phyloP scores from a whole-genome alignment of 2,888 invertebrate genomes.

The Zaprionus bogoriensis region DNA sequence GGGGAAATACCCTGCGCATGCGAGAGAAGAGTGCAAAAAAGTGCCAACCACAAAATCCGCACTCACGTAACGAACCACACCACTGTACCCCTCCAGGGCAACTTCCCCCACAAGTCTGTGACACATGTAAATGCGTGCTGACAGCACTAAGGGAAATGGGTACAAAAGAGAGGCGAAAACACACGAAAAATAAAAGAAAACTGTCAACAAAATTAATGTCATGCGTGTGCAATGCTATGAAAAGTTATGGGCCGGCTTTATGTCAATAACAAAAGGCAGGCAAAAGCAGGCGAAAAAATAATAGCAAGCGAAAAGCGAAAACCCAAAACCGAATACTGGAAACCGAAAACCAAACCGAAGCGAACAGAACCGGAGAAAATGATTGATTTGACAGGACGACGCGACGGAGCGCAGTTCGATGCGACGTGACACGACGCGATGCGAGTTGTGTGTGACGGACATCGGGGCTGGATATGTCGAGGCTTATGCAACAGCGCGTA shows the following conservation, averaged over 20 bases:
- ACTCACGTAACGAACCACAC: constrained; percentile 30
- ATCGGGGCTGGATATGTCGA: constrained; percentile 8
- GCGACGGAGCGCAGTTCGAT: constrained; percentile 32
- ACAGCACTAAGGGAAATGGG: constrained; percentile 63
- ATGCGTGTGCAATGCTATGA: constrained; percentile 80
- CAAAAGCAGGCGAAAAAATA: constrained; percentile 12
- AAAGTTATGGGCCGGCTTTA: constrained; percentile 81
- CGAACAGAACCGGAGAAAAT: constrained; percentile 63
- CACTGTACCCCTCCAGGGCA: background rate
- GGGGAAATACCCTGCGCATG: constrained; percentile 41
- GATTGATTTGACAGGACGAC: constrained; percentile 81
- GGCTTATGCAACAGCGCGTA: constrained; percentile 27
- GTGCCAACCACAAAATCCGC: constrained; percentile 51
- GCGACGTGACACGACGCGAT: constrained; percentile 18
- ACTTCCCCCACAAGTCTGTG: constrained; percentile 29
- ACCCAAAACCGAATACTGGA: background rate
- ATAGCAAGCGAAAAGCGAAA: constrained; percentile 6
- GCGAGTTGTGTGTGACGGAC: no score
- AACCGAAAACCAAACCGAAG: constrained; percentile 10
- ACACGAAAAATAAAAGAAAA: constrained; percentile 75
- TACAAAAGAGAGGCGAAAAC: constrained; percentile 43
- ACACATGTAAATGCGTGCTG: constrained; percentile 79
- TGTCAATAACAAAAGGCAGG: constrained; percentile 78
- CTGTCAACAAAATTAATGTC: constrained; percentile 82
- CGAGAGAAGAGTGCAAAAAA: constrained; percentile 22